Base-by-base conservation (phyloP, 64 coral and sea anemone species). In the Pachyseris speciosa region DNA sequence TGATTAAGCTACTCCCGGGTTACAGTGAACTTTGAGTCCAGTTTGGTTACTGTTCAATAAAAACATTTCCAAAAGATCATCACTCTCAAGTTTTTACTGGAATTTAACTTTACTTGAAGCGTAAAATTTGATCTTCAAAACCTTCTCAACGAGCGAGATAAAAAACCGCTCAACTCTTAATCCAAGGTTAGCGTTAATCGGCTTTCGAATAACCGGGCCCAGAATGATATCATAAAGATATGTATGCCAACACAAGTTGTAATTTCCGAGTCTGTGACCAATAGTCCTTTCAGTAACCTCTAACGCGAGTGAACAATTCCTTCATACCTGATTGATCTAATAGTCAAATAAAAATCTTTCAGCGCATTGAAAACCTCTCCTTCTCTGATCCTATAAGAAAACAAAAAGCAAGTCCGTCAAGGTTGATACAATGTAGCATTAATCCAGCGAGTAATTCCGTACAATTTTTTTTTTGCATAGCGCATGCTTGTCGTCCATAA, bases 281-380 rank as follows among this genome's bases (percentile, higher is more conserved):
- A 19, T 5, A 60, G 22, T 1, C 0, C 15, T 24, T 5, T 24
- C 19, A 2, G n/a, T 60, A 60, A 26, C 16, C 58, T 61, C 11
- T 61, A 25, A 16, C 12, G 0, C 3, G 22, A 25, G 20, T 6
- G 16, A 36, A 20, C 36, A 47, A 33, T 53, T 39, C 19, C 38
- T 43, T 28, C 53, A 27, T 60, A 87, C 84, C 84, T 87, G 84
- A 87, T 87, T 26, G 84, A 87, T 22, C 38, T 87, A 28, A 87
- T 74, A 9, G 53, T 74, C 2, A 87, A 52, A 13, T 15, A 58
- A 59, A 87, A 87, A 20, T 87, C 84, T 37, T 71, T 87, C 32
- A 87, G 28, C 20, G 20, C 22, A 24, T 13, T 0, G 19, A 87
- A 87, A 74, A 87, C 41, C 2, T 87, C 84, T 7, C 84, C 84